Evolutionary conservation across 2,888 invertebrate genomes (phyloP).

Genomic region (Pegoplata infirma): DNA sequence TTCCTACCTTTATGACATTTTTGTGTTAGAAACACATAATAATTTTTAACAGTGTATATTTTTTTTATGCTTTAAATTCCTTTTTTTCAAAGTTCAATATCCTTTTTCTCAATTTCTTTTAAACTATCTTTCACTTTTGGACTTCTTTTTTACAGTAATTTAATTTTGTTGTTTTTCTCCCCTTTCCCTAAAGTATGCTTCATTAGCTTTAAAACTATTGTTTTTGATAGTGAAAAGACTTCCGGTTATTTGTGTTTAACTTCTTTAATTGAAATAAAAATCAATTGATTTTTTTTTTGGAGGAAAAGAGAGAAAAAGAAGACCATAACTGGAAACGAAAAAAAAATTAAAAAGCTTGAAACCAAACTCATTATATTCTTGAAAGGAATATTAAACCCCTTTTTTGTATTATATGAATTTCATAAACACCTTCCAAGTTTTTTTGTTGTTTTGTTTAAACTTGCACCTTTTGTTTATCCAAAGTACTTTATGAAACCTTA

Average conservation of each 20-base stretch:
- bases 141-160: constrained; percentile 14
- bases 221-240: constrained; percentile 45
- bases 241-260: constrained; percentile 47
- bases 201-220: constrained; percentile 42
- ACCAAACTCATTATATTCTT: neutral
- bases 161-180: neutral
- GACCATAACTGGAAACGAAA: neutral
- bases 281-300: constrained; percentile 47
- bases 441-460: constrained; percentile 28
- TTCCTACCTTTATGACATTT: constrained; percentile 17
- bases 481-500: constrained; percentile 56
- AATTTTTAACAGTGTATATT: constrained; percentile 24
- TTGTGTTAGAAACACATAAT: constrained; percentile 1
- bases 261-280: constrained; percentile 35
- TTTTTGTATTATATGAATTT: constrained; percentile 26
- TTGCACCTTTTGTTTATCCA: constrained; percentile 43
- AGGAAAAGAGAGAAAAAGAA: neutral
- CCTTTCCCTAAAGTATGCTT: constrained; percentile 48
- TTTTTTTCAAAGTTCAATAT: constrained; percentile 53
- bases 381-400: constrained; percentile 26
- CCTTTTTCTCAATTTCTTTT: constrained; percentile 31
- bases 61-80: constrained; percentile 11
- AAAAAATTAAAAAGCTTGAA: too few relatives aligned
- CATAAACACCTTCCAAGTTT: constrained; percentile 50
- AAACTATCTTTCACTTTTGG: constrained; percentile 22